Evolutionary conservation across 37 sponge, comb jelly and placozoan genomes (phyloP).

Genomic region (Halichondria panicea): DNA sequence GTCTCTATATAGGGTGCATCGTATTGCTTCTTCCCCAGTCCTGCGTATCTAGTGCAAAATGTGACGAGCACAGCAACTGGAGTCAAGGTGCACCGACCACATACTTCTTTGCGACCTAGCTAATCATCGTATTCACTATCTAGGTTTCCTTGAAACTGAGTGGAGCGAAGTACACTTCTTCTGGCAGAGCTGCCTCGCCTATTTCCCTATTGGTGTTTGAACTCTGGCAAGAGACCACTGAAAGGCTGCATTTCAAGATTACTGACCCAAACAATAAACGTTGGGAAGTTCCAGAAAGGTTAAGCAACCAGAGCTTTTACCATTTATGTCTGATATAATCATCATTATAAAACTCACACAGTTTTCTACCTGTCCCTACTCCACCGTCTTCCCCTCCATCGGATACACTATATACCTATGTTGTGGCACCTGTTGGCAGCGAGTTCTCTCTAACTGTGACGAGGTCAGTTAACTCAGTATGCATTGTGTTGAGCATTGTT

Average conservation of each 20-base stretch:
- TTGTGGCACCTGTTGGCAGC: not conserved
- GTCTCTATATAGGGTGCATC: not conserved
- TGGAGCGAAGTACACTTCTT: not conserved
- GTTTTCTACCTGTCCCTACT: no score
- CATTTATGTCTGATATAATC: no score
- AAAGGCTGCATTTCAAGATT: slow-evolving; percentile 82
- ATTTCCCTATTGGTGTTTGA: slow-evolving; percentile 67
- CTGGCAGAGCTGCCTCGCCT: slow-evolving; percentile 18
- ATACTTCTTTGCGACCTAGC: not conserved
- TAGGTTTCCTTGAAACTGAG: not conserved
- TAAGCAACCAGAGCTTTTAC: not conserved
- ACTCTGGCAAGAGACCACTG: slow-evolving; percentile 57
- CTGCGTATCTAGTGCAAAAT: not conserved
- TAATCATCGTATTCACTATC: not conserved
- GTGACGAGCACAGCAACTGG: not conserved
- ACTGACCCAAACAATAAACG: slow-evolving; percentile 76
- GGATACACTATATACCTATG: not conserved
- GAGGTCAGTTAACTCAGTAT: not conserved
- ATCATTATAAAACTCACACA: no score
- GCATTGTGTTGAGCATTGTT: slow-evolving; percentile 17
- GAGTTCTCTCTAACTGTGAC: not conserved
- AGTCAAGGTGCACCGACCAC: not conserved
- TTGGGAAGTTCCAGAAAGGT: slow-evolving; percentile 89
- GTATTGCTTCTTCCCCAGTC: not conserved
- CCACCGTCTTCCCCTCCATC: not conserved